phyloP scores from a whole-genome alignment of 30 jellyfish, hydroid and myxozoan species.

The Pseudorhiza aurosa region DNA sequence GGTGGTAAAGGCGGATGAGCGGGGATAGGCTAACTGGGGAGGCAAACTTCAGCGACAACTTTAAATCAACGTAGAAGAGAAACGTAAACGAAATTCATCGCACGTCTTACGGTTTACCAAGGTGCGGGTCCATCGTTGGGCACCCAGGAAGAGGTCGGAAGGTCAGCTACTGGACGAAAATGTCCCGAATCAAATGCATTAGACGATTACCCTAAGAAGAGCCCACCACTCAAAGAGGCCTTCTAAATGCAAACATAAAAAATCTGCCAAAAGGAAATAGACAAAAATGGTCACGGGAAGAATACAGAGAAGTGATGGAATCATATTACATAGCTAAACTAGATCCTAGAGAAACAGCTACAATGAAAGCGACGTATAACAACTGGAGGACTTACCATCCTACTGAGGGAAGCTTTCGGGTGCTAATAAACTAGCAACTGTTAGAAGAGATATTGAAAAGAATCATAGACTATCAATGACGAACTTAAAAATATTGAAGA shows the following conservation, averaged over 20 bases:
- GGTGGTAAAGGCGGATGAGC: conserved; percentile 8
- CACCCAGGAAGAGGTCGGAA: conserved; percentile 8
- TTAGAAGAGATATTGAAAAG: neutral
- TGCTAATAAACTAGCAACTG: neutral
- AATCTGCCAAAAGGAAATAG: neutral
- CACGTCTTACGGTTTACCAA: neutral
- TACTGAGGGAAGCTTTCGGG: neutral
- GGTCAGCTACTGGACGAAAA: neutral
- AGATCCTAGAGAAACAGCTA: neutral
- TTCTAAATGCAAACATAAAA: neutral
- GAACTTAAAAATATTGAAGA: neutral
- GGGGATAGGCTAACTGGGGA: neutral
- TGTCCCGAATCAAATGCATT: neutral
- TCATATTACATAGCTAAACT: neutral
- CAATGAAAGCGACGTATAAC: neutral
- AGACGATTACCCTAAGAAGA: neutral
- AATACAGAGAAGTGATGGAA: neutral
- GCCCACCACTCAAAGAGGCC: conserved; percentile 2
- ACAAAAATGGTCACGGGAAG: neutral
- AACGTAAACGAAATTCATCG: neutral
- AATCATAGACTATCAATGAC: neutral
- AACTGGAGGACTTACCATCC: neutral
- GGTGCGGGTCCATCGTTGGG: neutral
- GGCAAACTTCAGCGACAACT: neutral
- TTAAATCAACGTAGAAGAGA: neutral